Percentiles rank a stretch among this genome's conserved stretches.
Conservation (phyloP, 2,113 vertebrate genomes). For the Salvelinus alpinus region DNA sequence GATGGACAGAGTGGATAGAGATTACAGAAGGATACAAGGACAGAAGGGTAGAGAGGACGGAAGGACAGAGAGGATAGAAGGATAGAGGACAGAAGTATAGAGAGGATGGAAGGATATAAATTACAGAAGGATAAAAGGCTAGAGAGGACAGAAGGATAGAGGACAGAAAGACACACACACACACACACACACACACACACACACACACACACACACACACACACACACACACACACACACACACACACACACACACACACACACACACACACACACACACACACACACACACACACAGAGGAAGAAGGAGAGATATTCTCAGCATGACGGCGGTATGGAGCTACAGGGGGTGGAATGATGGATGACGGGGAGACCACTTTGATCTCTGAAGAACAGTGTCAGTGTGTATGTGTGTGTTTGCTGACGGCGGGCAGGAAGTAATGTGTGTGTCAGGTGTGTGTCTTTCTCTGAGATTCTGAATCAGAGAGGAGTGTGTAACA, state of each 20-base stretch:
- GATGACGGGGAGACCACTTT: constrained; percentile 47
- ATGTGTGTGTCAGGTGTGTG: no score
- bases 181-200: not conserved
- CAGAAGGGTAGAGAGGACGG: no score
- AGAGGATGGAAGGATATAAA: no score
- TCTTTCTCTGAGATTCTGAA: no score
- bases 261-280: not conserved
- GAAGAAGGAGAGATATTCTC: not conserved
- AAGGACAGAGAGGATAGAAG: no score
- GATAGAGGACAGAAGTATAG: no score
- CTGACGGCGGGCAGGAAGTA: constrained; percentile 19
- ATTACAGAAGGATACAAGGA: no score
- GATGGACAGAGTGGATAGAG: no score
- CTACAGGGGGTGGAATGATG: constrained; percentile 40
- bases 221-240: not conserved
- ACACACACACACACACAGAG: not conserved
- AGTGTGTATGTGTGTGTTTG: constrained; percentile 18
- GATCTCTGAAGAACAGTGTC: constrained; percentile 48
- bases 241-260: constrained; percentile 1
- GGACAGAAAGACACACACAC: not conserved
- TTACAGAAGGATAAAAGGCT: not conserved
- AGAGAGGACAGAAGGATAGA: no score
- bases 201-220: not conserved
- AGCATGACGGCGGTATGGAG: constrained; percentile 29
- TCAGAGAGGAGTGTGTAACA: constrained; percentile 1